Percentiles rank a stretch among this genome's conserved stretches.
Conservation (phyloP, 1,140 invertebrate species). For the Episyrphus balteatus region DNA sequence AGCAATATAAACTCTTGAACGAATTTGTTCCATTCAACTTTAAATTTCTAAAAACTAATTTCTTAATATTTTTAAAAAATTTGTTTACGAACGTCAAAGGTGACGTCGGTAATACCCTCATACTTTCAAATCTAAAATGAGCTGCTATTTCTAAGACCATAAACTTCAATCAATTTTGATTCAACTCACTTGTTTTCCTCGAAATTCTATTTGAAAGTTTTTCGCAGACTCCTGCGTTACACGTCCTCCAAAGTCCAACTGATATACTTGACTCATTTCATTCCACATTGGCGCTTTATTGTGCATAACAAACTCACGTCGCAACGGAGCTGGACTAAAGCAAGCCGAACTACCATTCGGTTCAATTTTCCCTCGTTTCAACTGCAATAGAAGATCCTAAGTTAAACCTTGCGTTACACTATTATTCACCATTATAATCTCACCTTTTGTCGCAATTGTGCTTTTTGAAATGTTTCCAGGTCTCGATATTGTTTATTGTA, state of each 20-base stretch:
- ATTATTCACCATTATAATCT: background rate
- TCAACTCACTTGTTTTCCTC: constrained; percentile 76
- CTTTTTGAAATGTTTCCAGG: constrained; percentile 90
- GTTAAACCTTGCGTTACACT: background rate
- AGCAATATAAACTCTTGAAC: too few species aligned
- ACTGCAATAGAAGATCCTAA: constrained; percentile 31
- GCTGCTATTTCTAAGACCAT: too few species aligned
- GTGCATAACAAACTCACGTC: constrained; percentile 85
- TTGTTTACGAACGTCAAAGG: too few species aligned
- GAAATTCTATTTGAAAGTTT: constrained; percentile 98
- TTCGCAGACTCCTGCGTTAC: constrained; percentile 99
- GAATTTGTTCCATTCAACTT: too few species aligned
- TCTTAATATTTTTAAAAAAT: too few species aligned
- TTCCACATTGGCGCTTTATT: constrained; percentile 99
- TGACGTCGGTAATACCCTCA: too few species aligned
- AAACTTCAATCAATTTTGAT: too few species aligned
- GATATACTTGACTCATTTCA: constrained; percentile 97
- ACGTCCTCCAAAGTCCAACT: constrained; percentile 96
- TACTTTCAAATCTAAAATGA: too few species aligned
- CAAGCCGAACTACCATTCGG: constrained; percentile 39
- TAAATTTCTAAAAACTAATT: too few species aligned
- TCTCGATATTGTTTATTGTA: constrained; percentile 69
- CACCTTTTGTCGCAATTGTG: constrained; percentile 87
- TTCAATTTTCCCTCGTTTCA: constrained; percentile 52
- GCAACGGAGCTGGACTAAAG: constrained; percentile 39